Conservation (phyloP, 1,140 invertebrate genomes). For the Homalodisca vitripennis region DNA sequence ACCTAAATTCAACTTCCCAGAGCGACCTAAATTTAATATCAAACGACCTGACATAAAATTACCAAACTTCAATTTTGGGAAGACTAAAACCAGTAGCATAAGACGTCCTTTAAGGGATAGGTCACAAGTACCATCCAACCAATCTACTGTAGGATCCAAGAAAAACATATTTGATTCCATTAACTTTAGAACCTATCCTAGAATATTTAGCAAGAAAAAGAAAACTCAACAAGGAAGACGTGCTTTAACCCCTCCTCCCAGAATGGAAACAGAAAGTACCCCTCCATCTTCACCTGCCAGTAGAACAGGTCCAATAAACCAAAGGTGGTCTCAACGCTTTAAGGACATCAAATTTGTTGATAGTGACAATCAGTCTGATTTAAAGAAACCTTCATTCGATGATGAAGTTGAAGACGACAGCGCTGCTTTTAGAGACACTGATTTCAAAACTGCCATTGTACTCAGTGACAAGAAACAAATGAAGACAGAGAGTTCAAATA, state of each 20-base stretch:
- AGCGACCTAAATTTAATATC: slow-evolving; percentile 49
- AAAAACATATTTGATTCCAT: slow-evolving; percentile 61
- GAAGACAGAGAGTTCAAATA: slow-evolving; percentile 39
- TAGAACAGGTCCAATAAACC: slow-evolving; percentile 27
- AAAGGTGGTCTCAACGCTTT: slow-evolving; percentile 35
- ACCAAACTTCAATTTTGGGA: slow-evolving; percentile 33
- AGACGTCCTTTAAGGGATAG: slow-evolving; percentile 38
- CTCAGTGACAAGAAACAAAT: slow-evolving; percentile 32
- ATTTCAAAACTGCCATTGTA: slow-evolving; percentile 36
- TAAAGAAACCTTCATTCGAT: slow-evolving; percentile 33
- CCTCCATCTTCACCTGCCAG: slow-evolving; percentile 31
- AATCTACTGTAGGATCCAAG: slow-evolving; percentile 34
- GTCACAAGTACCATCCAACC: slow-evolving; percentile 23
- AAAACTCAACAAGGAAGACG: slow-evolving; percentile 25
- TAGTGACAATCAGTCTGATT: slow-evolving; percentile 33
- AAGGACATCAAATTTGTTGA: slow-evolving; percentile 40
- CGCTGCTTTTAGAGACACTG: slow-evolving; percentile 39
- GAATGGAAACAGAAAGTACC: slow-evolving; percentile 35
- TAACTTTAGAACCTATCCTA: slow-evolving; percentile 70
- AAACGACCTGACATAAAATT: slow-evolving; percentile 28
- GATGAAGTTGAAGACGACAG: slow-evolving; percentile 36
- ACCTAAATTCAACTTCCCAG: slow-evolving; percentile 60
- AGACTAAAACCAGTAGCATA: slow-evolving; percentile 34
- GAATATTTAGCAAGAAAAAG: slow-evolving; percentile 66
- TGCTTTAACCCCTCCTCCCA: slow-evolving; percentile 35